Base-by-base conservation (phyloP, 2,888 invertebrate genomes). In the Congeria kusceri region DNA sequence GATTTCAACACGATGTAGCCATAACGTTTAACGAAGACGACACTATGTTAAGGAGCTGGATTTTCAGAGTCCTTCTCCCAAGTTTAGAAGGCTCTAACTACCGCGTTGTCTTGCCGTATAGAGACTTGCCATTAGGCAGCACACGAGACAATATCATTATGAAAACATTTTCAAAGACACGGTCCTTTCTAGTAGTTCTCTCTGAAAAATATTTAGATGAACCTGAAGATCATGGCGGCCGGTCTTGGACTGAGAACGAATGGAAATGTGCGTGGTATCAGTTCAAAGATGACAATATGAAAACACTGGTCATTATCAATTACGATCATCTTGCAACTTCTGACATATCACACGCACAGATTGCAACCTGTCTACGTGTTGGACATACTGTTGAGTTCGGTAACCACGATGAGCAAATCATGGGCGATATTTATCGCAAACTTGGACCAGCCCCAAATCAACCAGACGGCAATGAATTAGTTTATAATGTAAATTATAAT, bases 21-120 rank as follows among this genome's bases (percentile, higher is more conserved):
- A 29, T 77, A 11, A 73, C 80, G 15, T 74, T 74, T 59, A 73
- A 77, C 64, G 80, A 80, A 20, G 61, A 67, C 13, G 69, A 80
- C 25, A 59, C 46, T 9, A 23, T 25, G 29, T 57, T 77, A 15
- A 44, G 58, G 29, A 13, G 46, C 20, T 80, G 80, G 80, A 67
- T 77, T 1, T 73, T 47, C 2, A 49, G 25, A 28, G 62, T 25
- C n/a, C 58, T 80, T 23, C 63, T 70, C 0, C 53, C 66, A 13
- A 13, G 39, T 18, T 62, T 80, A 23, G 58, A 29, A 18, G 46
- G 58, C 0, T 29, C 15, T 2, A 68, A 73, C 2, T 80, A 77
- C 56, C 58, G 32, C 11, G 44, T 49, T 3, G 77, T 80, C 59
- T 0, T 67, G n/a, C 66, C 77, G 3, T 32, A 27, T 9, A 46